phyloP scores from a whole-genome alignment of 2,888 invertebrate species.

The Caradrina clavipalpis region DNA sequence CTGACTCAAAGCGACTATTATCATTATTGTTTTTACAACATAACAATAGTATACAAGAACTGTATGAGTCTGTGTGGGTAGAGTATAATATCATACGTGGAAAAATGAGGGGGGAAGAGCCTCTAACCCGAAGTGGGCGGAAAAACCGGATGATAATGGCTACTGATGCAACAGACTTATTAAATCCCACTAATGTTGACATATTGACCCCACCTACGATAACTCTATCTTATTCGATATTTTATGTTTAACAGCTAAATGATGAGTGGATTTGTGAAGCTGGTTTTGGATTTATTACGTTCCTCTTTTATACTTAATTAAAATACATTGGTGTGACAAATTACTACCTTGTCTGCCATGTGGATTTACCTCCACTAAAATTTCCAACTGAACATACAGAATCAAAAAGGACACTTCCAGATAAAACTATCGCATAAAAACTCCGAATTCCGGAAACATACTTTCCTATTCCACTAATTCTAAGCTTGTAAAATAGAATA shows the following conservation, averaged over 20 bases:
- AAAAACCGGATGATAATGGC: slow-evolving; percentile 45
- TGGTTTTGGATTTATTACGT: slow-evolving; percentile 14
- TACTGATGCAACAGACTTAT: slow-evolving; percentile 51
- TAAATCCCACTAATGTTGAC: slow-evolving; percentile 55
- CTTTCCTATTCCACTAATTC: background rate
- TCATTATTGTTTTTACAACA: slow-evolving; percentile 38
- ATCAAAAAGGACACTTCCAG: no score
- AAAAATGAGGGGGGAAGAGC: slow-evolving; percentile 28
- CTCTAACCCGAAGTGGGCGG: slow-evolving; percentile 52
- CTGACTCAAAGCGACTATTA: slow-evolving; percentile 4
- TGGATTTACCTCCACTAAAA: background rate
- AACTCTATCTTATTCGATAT: slow-evolving; percentile 30
- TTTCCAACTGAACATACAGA: background rate
- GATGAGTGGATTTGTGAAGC: slow-evolving; percentile 5
- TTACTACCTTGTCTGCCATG: background rate
- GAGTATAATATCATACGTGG: slow-evolving; percentile 22
- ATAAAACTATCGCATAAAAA: background rate
- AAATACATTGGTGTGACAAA: background rate
- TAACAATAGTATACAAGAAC: slow-evolving; percentile 23
- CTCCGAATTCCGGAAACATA: background rate
- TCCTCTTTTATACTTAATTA: slow-evolving; percentile 9
- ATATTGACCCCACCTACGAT: slow-evolving; percentile 53
- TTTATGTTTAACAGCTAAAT: slow-evolving; percentile 29
- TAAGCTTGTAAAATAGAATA: slow-evolving; percentile 22
- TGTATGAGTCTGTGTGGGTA: slow-evolving; percentile 53